phyloP scores from a whole-genome alignment of 2,888 invertebrate genomes.

The Uropetala carovei region DNA sequence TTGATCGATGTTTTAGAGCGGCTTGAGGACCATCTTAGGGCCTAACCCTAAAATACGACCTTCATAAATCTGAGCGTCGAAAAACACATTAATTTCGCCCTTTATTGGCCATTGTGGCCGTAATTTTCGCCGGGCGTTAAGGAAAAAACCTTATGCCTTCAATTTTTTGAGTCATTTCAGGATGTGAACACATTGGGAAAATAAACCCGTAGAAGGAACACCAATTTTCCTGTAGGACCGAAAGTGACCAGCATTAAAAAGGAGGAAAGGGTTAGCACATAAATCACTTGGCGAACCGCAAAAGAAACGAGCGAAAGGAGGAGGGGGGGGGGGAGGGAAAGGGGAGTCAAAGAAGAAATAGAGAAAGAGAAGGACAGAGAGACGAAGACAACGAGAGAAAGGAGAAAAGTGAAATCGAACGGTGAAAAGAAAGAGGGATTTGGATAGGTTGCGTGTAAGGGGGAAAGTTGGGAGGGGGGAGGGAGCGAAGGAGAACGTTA shows the following conservation, averaged over 20 bases:
- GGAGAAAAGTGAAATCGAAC: neutral
- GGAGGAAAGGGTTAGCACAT: constrained; percentile 40
- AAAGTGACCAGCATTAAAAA: constrained; percentile 62
- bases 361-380: neutral
- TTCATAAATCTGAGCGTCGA: constrained; percentile 48
- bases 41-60: constrained; percentile 44
- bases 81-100: constrained; percentile 55
- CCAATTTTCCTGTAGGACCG: constrained; percentile 45
- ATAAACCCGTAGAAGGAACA: constrained; percentile 39
- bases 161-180: constrained; percentile 55
- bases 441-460: neutral
- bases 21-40: constrained; percentile 29
- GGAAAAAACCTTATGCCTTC: constrained; percentile 37
- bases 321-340: no score
- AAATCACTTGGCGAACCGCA: constrained; percentile 41
- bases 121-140: constrained; percentile 37
- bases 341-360: neutral
- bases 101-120: constrained; percentile 39
- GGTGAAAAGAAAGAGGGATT: neutral
- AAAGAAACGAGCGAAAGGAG: neutral
- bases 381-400: neutral
- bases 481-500: neutral
- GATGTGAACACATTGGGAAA: constrained; percentile 41
- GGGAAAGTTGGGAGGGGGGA: neutral
- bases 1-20: constrained; percentile 32